Conservation (phyloP, 1,140 invertebrate genomes). For the Drosophila asahinai region DNA sequence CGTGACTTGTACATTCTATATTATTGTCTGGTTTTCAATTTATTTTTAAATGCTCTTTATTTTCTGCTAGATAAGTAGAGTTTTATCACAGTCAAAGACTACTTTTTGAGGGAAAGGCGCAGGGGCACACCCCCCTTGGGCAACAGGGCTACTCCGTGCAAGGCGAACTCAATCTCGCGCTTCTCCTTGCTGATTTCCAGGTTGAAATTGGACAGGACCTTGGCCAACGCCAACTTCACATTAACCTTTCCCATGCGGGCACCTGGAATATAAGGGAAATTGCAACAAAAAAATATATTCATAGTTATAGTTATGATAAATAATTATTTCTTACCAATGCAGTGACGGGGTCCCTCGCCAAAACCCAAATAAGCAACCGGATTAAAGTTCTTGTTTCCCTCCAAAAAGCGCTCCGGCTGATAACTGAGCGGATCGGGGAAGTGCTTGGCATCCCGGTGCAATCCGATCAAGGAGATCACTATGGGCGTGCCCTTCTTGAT, state of each 20-base stretch:
- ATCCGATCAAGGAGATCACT: conserved; percentile 81
- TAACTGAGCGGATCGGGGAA: conserved; percentile 89
- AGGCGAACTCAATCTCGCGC: conserved; percentile 52
- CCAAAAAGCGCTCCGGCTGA: conserved; percentile 88
- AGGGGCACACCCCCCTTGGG: conserved; percentile 54
- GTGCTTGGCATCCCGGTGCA: conserved; percentile 86
- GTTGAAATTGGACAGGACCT: conserved; percentile 66
- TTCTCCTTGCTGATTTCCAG: conserved; percentile 41
- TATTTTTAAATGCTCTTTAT: conserved; percentile 4
- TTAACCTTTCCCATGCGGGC: conserved; percentile 74
- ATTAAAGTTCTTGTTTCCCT: conserved; percentile 74
- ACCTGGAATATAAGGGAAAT: conserved; percentile 32
- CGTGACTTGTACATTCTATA: not conserved
- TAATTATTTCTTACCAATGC: conserved; percentile 86
- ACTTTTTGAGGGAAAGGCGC: conserved; percentile 36
- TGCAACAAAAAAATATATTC: too few relatives aligned
- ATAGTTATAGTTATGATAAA: not conserved
- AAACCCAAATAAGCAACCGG: conserved; percentile 88
- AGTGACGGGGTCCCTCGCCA: conserved; percentile 89
- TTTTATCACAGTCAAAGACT: not conserved
- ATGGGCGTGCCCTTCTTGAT: conserved; percentile 85
- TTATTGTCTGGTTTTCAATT: not conserved
- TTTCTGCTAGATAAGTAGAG: not conserved
- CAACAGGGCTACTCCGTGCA: conserved; percentile 51
- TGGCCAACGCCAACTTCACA: conserved; percentile 68